These are phyloP conservation scores for Ispidina lecontei DNA, from an alignment of 2,797 vertebrate genomes.

Conservation along the genomic window DNA sequence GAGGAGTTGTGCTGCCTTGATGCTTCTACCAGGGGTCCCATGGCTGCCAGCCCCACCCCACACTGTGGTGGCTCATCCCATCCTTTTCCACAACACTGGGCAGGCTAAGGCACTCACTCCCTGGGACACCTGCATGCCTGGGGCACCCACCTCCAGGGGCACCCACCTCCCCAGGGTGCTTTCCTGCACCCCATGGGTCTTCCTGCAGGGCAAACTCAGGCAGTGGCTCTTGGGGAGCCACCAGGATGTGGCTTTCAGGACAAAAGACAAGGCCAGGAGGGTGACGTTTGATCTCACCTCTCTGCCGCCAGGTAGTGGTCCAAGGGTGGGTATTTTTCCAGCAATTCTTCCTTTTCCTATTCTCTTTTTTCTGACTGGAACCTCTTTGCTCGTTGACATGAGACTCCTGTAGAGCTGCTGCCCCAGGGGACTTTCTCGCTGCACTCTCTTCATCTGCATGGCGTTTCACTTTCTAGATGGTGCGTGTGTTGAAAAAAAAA, in stretches of 20 bases:
- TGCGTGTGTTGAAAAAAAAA: constrained; percentile 78
- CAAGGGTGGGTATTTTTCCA: not conserved
- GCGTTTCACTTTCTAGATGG: constrained; percentile 77
- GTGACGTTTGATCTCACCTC: constrained; percentile 23
- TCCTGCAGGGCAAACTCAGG: constrained; percentile 20
- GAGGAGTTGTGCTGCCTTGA: not conserved
- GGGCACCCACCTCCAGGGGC: not conserved
- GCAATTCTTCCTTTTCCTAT: constrained; percentile 7
- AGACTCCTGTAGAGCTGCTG: constrained; percentile 54
- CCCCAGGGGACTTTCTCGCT: constrained; percentile 67
- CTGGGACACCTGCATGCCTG: not conserved
- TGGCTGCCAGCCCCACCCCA: not conserved
- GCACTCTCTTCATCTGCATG: constrained; percentile 81
- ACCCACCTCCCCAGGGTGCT: not conserved
- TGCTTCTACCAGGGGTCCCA: not conserved
- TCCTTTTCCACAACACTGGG: not conserved
- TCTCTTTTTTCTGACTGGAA: constrained; percentile 27
- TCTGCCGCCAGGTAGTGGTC: constrained; percentile 8
- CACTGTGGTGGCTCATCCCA: not conserved
- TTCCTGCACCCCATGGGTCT: not conserved
- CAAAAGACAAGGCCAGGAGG: not conserved
- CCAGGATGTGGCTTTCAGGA: not conserved
- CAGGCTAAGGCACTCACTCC: not conserved
- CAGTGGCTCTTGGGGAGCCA: not conserved
- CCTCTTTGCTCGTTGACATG: constrained; percentile 37